phyloP scores from a whole-genome alignment of 2,888 invertebrate species.

The Spisula solida region DNA sequence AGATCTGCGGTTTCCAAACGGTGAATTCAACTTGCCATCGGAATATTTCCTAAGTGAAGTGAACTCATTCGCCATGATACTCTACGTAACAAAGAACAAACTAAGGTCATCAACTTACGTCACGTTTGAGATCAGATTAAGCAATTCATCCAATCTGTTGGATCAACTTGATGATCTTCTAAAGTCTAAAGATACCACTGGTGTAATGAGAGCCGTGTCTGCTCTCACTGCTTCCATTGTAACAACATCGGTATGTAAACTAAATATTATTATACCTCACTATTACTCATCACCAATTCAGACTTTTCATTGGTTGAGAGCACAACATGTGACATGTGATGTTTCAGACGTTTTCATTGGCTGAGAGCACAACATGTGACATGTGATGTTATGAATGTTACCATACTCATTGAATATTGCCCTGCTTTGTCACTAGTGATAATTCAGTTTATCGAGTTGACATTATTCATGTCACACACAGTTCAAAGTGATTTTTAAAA shows the following conservation, averaged over 20 bases:
- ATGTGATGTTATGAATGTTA: too few species aligned
- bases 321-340: too few species aligned
- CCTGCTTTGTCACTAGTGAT: too few species aligned
- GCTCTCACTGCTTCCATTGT: constrained; percentile 62
- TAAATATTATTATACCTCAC: neutral
- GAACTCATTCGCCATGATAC: constrained; percentile 77
- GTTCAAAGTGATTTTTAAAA: too few species aligned
- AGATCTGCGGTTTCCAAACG: constrained; percentile 74
- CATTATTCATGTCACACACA: too few species aligned
- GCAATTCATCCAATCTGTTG: constrained; percentile 69
- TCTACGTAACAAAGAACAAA: constrained; percentile 80
- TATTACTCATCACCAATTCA: neutral
- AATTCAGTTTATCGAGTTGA: too few species aligned
- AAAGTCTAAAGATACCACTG: constrained; percentile 71
- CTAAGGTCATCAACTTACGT: constrained; percentile 63
- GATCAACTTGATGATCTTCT: constrained; percentile 71
- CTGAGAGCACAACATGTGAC: too few species aligned
- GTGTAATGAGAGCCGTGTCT: constrained; percentile 71
- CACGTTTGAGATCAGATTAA: constrained; percentile 72
- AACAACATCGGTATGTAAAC: constrained; percentile 50
- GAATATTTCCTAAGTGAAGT: constrained; percentile 74
- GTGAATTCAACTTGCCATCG: constrained; percentile 79
- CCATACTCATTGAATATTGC: too few species aligned
- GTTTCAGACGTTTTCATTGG: too few species aligned
- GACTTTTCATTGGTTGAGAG: too few species aligned